Conservation (phyloP, 1,140 invertebrate species). For the Drosophila sp. region DNA sequence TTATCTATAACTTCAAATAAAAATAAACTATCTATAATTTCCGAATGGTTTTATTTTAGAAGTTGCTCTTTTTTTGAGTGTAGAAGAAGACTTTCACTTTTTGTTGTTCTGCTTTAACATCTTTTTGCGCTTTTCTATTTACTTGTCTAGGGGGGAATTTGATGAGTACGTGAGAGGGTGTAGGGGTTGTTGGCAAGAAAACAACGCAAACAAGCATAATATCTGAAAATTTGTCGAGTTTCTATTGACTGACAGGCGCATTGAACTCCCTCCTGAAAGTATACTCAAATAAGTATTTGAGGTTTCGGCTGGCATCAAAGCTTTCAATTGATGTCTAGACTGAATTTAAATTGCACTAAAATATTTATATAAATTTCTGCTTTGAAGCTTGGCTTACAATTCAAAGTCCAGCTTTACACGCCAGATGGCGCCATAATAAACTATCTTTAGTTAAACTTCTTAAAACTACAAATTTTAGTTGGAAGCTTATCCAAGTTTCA, state of each 20-base stretch:
- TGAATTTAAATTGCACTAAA: not conserved
- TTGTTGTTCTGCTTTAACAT: too few relatives aligned
- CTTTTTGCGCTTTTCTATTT: constrained; percentile 25
- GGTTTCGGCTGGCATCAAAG: not conserved
- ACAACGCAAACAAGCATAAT: constrained; percentile 9
- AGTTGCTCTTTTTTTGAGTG: too few relatives aligned
- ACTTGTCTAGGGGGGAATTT: constrained; percentile 2
- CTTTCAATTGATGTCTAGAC: constrained; percentile 9
- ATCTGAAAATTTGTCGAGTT: constrained; percentile 2
- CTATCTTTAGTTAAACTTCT: not conserved
- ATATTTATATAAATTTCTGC: not conserved
- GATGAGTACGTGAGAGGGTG: not conserved
- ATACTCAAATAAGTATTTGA: not conserved
- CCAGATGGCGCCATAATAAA: not conserved
- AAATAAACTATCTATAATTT: too few relatives aligned
- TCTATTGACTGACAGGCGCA: constrained; percentile 24
- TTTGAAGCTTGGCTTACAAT: not conserved
- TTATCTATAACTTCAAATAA: too few relatives aligned
- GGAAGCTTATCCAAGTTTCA: not conserved
- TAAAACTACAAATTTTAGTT: too few relatives aligned
- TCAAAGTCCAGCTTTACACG: not conserved
- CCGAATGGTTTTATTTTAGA: too few relatives aligned
- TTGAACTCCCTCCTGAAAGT: constrained; percentile 13
- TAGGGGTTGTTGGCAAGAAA: not conserved
- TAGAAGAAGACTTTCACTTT: constrained; percentile 59